These are phyloP conservation scores for Acanthochromis polyacanthus DNA, from an alignment of 2,113 vertebrate species.

Conservation along the genomic window DNA sequence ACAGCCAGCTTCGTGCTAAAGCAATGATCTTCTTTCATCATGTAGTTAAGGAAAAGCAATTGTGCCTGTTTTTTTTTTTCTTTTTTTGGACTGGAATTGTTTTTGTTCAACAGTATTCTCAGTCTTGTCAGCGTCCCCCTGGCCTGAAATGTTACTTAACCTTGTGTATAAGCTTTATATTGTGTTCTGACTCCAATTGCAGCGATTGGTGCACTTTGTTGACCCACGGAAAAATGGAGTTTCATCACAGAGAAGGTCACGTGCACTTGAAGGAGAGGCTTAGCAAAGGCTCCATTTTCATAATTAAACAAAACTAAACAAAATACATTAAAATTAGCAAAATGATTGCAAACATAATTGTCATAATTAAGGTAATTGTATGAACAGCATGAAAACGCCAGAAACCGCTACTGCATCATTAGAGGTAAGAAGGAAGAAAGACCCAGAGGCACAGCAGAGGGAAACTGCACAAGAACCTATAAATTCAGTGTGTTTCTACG, in stretches of 20 bases:
- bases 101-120: not conserved
- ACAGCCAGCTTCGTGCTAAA: too few relatives aligned
- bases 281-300: too few relatives aligned
- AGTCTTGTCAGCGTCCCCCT: not conserved
- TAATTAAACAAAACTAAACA: not conserved
- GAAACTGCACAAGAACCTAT: not conserved
- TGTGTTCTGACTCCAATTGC: constrained; percentile 1
- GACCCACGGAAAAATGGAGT: not conserved
- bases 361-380: not conserved
- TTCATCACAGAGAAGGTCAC: constrained; percentile 4
- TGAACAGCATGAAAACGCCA: not conserved
- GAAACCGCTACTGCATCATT: not conserved
- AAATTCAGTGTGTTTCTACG: too few relatives aligned
- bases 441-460: not conserved
- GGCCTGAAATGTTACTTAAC: not conserved
- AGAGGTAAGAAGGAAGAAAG: not conserved
- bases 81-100: not conserved
- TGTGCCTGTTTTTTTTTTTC: constrained; percentile 4
- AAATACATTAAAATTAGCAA: not conserved
- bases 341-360: not conserved
- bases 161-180: not conserved
- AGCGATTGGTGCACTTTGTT: not conserved
- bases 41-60: not conserved
- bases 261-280: not conserved
- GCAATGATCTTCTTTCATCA: too few relatives aligned